Evolutionary conservation across 2,113 vertebrate genomes (phyloP).

Genomic region (Heterochromis multidens): DNA sequence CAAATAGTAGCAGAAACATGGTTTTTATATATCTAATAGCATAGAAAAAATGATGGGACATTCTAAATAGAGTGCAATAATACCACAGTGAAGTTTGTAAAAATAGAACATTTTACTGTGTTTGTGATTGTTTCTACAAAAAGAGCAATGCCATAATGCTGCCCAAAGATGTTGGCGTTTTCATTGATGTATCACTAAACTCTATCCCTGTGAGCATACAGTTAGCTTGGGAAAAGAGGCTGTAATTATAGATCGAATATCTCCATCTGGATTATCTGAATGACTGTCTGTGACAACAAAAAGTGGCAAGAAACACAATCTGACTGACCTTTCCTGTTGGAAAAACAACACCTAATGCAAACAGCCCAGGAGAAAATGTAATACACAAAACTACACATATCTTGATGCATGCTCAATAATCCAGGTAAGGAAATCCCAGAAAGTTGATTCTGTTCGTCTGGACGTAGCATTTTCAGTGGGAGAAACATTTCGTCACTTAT

Average conservation of each 20-base stretch:
- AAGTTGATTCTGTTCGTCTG: too few relatives aligned
- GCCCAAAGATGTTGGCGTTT: background rate
- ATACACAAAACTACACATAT: background rate
- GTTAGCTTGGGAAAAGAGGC: conserved; percentile 38
- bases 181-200: background rate
- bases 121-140: background rate
- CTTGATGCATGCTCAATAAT: too few relatives aligned
- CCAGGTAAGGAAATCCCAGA: too few relatives aligned
- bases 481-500: too few relatives aligned
- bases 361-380: background rate
- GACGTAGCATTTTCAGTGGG: too few relatives aligned
- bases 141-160: background rate
- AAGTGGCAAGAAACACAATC: conserved; percentile 51
- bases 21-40: background rate
- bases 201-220: background rate
- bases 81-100: background rate
- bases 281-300: conserved; percentile 42
- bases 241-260: conserved; percentile 38
- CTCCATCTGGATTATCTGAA: conserved; percentile 39
- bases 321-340: conserved; percentile 41
- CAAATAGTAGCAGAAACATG: too few relatives aligned
- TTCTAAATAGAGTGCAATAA: background rate
- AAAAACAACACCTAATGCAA: conserved; percentile 32
- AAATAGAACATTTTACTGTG: background rate
- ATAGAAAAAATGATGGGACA: background rate